Base-by-base conservation (phyloP, 1,140 invertebrate genomes). In the Zaprionus kolodkinae region DNA sequence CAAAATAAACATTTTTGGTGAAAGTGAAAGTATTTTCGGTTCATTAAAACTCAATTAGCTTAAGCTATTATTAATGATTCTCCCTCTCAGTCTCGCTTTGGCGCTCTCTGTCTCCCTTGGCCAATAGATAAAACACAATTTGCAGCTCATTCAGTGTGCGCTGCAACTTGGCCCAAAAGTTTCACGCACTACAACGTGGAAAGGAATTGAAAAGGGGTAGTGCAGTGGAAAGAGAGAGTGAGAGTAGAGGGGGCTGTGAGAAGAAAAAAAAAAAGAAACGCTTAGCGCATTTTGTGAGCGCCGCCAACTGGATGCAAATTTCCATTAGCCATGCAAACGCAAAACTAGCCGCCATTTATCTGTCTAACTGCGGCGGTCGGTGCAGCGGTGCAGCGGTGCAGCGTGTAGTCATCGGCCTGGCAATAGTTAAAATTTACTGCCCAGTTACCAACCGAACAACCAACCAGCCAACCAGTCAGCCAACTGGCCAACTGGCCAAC, bases 321-420 rank as follows among this genome's bases (percentile, higher is more conserved):
- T 87, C 84, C 83, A 87, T 87, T 87, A 87, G 83, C 83, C 84
- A 87, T 88, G 83, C 84, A 87, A 87, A 87, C 84, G 83, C 79
- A 87, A 87, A 87, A 88, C 83, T 87, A 87, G 83, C 83, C 83
- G 80, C 83, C 84, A 88, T 87, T 87, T 87, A 87, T 87, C 83
- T 87, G 83, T 88, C 83, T 78, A 88, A 88, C 83, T 72, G 82
- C 52, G 76, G 54, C 21, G 54, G 30, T 54, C 48, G 52, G 55
- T 25, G 35, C 6, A 15, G 43, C 15, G 52, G 55, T 25, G 35
- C 6, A 15, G 43, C 15, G 59, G 74, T 25, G 35, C 6, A 15
- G 43, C 15, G 59, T 43, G 60, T 61, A 72, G 68, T 72, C 69
- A 72, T 65, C 73, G 62, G 69, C 80, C 70, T 80, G 84, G 77